phyloP scores from a whole-genome alignment of 2,888 invertebrate species.

The Mythimna albipuncta region DNA sequence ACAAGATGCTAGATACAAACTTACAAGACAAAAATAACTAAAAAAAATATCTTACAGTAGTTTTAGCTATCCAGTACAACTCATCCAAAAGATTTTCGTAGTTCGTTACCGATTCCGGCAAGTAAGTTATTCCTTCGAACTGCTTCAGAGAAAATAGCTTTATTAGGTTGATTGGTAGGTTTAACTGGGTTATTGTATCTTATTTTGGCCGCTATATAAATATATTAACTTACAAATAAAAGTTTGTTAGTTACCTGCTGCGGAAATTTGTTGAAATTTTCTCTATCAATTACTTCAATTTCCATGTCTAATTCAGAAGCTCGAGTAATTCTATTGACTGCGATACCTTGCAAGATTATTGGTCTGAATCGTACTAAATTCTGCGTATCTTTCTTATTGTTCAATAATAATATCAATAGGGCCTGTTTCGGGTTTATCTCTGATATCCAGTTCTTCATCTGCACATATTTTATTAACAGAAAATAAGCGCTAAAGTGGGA shows the following conservation, averaged over 20 bases:
- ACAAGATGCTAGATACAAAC: neutral
- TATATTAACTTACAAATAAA: neutral
- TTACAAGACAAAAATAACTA: conserved; percentile 16
- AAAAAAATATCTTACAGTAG: conserved; percentile 79
- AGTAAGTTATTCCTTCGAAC: conserved; percentile 80
- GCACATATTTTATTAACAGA: conserved; percentile 39
- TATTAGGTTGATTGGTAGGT: neutral
- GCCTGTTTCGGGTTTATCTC: conserved; percentile 83
- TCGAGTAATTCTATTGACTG: conserved; percentile 83
- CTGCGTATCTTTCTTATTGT: conserved; percentile 83
- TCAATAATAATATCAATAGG: conserved; percentile 78
- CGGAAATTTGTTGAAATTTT: conserved; percentile 75
- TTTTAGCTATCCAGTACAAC: conserved; percentile 86
- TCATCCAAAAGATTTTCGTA: conserved; percentile 82
- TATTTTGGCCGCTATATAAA: neutral
- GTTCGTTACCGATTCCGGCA: conserved; percentile 75
- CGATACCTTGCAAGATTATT: conserved; percentile 83
- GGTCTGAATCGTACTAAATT: conserved; percentile 79
- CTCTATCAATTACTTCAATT: conserved; percentile 85
- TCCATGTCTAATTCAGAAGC: conserved; percentile 85
- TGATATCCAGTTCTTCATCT: conserved; percentile 84
- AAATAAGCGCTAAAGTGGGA: neutral
- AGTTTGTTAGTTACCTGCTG: conserved; percentile 70
- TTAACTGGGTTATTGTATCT: neutral
- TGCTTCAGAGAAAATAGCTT: conserved; percentile 61